Conservation (phyloP, 2,888 invertebrate species). For the Diabrotica balteata region DNA sequence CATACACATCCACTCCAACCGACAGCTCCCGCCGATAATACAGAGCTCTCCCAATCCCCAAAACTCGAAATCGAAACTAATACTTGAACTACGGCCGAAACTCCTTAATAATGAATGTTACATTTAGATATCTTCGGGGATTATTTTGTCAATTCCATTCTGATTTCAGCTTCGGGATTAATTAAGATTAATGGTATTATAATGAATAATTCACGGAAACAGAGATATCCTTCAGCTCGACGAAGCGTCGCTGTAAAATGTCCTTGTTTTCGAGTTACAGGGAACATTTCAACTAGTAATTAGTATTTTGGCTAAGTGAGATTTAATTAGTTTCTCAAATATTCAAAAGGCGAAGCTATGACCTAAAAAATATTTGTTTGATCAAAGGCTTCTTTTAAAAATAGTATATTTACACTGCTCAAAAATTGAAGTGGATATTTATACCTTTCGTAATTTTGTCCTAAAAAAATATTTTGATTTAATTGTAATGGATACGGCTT, state of each 20-base stretch:
- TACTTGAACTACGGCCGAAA: neutral
- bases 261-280: constrained; percentile 34
- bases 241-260: constrained; percentile 30
- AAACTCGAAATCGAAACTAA: constrained; percentile 15
- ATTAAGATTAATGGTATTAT: constrained; percentile 41
- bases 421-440: too few species aligned
- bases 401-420: too few species aligned
- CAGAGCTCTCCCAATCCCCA: neutral
- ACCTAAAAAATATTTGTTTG: too few species aligned
- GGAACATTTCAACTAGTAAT: constrained; percentile 15
- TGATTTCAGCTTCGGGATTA: constrained; percentile 35
- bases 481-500: too few species aligned
- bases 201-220: constrained; percentile 36
- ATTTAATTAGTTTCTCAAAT: constrained; percentile 21
- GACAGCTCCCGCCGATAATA: too few species aligned
- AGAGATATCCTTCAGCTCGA: constrained; percentile 22
- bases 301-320: constrained; percentile 21
- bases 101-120: constrained; percentile 27
- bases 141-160: constrained; percentile 37
- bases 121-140: constrained; percentile 31
- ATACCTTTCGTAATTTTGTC: too few species aligned
- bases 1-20: neutral
- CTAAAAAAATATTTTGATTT: too few species aligned
- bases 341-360: neutral
- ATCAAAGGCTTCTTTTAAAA: too few species aligned